Evolutionary conservation across 2,888 invertebrate genomes (phyloP).

Genomic region (Seira ritae): DNA sequence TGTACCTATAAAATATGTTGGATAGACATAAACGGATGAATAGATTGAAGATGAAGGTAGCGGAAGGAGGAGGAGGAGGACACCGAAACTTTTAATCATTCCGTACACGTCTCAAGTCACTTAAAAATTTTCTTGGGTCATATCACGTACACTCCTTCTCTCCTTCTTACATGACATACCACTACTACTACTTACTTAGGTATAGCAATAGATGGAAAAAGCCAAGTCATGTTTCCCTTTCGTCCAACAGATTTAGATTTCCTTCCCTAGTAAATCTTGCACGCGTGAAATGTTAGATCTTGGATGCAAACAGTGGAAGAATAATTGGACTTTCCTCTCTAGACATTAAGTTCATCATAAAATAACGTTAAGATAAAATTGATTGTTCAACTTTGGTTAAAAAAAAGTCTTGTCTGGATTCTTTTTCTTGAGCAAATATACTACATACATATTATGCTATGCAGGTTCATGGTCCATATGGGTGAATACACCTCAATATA

Average conservation of each 20-base stretch:
- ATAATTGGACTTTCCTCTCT: no score
- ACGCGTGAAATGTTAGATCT: no score
- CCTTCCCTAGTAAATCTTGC: background rate
- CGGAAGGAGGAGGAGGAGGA: constrained; percentile 29
- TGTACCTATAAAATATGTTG: background rate
- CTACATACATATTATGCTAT: no score
- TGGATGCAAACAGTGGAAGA: no score
- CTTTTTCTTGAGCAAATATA: no score
- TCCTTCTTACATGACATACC: constrained; percentile 57
- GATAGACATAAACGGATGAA: background rate
- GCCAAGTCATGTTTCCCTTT: constrained; percentile 6
- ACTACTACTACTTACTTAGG: background rate
- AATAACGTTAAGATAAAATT: no score
- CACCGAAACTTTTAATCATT: constrained; percentile 67
- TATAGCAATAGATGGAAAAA: constrained; percentile 5
- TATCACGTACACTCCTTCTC: constrained; percentile 72
- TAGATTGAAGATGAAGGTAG: constrained; percentile 30
- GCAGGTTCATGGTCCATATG: no score
- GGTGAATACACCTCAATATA: no score
- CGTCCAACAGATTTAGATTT: background rate
- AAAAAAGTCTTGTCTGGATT: no score
- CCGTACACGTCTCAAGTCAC: constrained; percentile 69
- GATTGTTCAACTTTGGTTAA: no score
- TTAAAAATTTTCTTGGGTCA: constrained; percentile 73
- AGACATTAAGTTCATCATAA: no score